A percentile compares a stretch with the other conserved stretches of the same genome.
These are phyloP conservation scores for Coremacera marginata DNA, from an alignment of 2,888 invertebrate genomes.

Conservation along the genomic window DNA sequence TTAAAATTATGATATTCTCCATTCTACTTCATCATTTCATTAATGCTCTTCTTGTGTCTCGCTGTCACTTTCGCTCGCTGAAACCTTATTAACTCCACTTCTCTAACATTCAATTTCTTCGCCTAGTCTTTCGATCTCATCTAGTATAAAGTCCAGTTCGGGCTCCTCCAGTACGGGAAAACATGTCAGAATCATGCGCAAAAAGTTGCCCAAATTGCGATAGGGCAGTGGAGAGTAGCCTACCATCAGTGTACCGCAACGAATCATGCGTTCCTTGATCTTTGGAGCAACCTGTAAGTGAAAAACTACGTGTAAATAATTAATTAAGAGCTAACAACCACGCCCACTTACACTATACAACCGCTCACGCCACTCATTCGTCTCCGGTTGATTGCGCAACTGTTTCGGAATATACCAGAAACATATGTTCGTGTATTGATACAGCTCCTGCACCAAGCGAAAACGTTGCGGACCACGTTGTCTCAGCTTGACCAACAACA, in stretches of 20 bases:
- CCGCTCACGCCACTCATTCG: slow-evolving; percentile 71
- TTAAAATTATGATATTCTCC: too few species aligned
- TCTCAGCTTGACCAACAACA: slow-evolving; percentile 72
- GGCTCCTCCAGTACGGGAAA: slow-evolving; percentile 74
- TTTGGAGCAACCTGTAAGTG: slow-evolving; percentile 74
- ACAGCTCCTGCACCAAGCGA: slow-evolving; percentile 73
- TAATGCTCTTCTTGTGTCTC: too few species aligned
- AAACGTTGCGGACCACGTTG: slow-evolving; percentile 72
- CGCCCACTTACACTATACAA: slow-evolving; percentile 65
- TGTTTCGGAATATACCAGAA: slow-evolving; percentile 86
- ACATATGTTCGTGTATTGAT: slow-evolving; percentile 87
- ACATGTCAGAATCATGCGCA: slow-evolving; percentile 81
- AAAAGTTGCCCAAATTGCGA: slow-evolving; percentile 78
- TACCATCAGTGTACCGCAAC: slow-evolving; percentile 79
- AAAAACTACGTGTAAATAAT: background rate
- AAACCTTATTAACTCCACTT: background rate
- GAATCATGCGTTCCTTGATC: slow-evolving; percentile 78
- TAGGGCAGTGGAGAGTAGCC: slow-evolving; percentile 79
- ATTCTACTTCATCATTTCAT: too few species aligned
- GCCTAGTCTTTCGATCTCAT: slow-evolving; percentile 76
- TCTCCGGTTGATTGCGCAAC: slow-evolving; percentile 68
- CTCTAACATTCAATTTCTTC: slow-evolving; percentile 54
- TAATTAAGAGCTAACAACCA: slow-evolving; percentile 10
- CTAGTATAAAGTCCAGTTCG: slow-evolving; percentile 76
- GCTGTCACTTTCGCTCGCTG: too few species aligned